Evolutionary conservation across 2,113 vertebrate species (phyloP).

Genomic region (Urocynchramus pylzowi): DNA sequence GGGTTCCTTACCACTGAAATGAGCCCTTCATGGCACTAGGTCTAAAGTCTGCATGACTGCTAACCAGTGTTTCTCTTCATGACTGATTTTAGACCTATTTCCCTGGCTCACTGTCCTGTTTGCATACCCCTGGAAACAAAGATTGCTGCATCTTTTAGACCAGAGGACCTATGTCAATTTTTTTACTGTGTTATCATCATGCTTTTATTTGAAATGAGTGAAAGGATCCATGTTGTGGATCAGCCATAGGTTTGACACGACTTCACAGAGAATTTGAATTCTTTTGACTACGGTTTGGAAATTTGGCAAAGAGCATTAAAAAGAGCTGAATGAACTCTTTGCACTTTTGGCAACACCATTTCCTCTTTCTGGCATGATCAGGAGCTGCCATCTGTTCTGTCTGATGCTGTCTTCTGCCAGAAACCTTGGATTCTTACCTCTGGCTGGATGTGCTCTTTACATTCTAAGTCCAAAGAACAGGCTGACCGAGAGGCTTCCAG

Average conservation of each 20-base stretch:
- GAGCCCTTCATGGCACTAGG: not conserved
- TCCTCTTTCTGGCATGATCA: not conserved
- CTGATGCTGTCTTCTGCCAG: not conserved
- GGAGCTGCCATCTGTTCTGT: constrained; percentile 29
- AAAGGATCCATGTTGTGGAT: not conserved
- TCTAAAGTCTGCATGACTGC: not conserved
- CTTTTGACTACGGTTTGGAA: not conserved
- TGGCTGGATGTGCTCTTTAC: not conserved
- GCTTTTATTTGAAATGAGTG: not conserved
- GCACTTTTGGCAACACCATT: not conserved
- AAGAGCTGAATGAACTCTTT: not conserved
- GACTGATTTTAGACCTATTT: not conserved
- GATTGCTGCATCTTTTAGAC: not conserved
- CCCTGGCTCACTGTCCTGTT: not conserved
- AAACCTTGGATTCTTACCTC: not conserved
- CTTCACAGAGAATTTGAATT: not conserved
- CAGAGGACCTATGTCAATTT: not conserved
- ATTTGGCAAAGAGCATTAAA: not conserved
- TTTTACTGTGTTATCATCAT: not conserved
- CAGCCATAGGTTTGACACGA: not conserved
- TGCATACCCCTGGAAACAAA: not conserved
- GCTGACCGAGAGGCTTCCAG: not conserved
- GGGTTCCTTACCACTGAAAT: not conserved
- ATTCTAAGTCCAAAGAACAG: not conserved
- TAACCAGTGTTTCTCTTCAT: not conserved